phyloP scores from a whole-genome alignment of 2,888 invertebrate genomes.

The Lobophora halterata region DNA sequence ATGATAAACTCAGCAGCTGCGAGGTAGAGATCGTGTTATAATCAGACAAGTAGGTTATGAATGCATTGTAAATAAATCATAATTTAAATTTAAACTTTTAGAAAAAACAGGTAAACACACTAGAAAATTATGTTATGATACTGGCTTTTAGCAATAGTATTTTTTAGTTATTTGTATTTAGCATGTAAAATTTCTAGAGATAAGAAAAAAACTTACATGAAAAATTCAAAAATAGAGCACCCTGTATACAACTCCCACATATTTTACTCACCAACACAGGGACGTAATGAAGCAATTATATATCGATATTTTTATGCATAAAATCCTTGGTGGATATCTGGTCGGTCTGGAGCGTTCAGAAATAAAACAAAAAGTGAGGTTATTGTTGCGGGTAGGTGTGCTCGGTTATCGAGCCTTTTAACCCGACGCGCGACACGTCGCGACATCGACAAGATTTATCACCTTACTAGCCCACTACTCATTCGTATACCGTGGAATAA shows the following conservation, averaged over 20 bases:
- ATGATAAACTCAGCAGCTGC: constrained; percentile 26
- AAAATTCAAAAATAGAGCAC: constrained; percentile 42
- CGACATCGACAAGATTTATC: constrained; percentile 77
- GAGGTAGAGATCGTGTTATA: constrained; percentile 28
- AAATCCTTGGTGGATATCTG: constrained; percentile 78
- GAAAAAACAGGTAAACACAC: no score
- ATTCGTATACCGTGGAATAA: constrained; percentile 76
- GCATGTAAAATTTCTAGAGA: no score
- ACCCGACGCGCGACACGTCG: constrained; percentile 77
- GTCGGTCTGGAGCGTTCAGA: constrained; percentile 61
- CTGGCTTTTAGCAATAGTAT: no score
- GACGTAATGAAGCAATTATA: constrained; percentile 82
- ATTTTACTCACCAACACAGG: constrained; percentile 79
- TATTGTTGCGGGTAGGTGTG: constrained; percentile 79
- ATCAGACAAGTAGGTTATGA: constrained; percentile 29
- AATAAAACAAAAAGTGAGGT: constrained; percentile 75
- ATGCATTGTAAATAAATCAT: constrained; percentile 12
- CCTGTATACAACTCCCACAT: constrained; percentile 77
- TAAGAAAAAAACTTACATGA: constrained; percentile 31
- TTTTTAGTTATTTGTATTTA: no score
- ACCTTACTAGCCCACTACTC: constrained; percentile 75
- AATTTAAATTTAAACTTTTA: no score
- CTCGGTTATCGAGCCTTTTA: constrained; percentile 80
- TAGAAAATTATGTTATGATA: constrained; percentile 36
- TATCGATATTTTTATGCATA: constrained; percentile 81